phyloP scores from a whole-genome alignment of 1,140 invertebrate species.

The Lepidurus packardi region DNA sequence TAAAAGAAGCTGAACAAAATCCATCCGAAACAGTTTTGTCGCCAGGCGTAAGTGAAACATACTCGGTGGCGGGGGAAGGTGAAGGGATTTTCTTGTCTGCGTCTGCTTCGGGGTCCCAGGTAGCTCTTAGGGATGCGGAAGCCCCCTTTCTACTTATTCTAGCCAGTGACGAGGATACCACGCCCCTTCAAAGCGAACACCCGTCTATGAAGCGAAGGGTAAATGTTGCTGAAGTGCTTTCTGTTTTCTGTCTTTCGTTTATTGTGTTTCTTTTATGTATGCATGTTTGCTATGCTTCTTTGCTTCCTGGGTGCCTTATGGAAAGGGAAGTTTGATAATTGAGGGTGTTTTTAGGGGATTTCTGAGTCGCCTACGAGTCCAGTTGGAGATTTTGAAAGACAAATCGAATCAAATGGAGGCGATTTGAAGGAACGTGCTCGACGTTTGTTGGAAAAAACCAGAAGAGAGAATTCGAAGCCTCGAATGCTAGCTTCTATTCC shows the following conservation, averaged over 20 bases:
- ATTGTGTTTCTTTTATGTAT: not conserved
- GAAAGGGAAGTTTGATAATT: no score
- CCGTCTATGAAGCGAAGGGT: not conserved
- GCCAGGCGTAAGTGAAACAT: constrained; percentile 2
- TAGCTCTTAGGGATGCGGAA: constrained; percentile 26
- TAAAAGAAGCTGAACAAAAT: not conserved
- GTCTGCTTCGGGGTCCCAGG: constrained; percentile 25
- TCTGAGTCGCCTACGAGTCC: not conserved
- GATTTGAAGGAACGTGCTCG: constrained; percentile 78
- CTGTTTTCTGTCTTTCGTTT: not conserved
- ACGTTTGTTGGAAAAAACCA: constrained; percentile 79
- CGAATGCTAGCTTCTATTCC: not conserved
- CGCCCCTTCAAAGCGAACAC: not conserved
- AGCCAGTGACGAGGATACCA: not conserved
- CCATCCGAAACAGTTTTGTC: not conserved
- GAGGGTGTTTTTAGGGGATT: not conserved
- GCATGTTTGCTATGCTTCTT: not conserved
- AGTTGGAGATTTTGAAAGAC: not conserved
- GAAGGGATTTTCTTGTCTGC: constrained; percentile 9
- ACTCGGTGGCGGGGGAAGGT: not conserved
- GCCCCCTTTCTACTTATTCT: constrained; percentile 30
- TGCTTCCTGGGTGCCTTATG: no score
- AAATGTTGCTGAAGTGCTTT: not conserved
- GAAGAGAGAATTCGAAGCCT: constrained; percentile 52
- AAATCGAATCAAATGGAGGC: constrained; percentile 39